phyloP scores from a whole-genome alignment of 2,888 invertebrate species.

The Halictus quadricinctus region DNA sequence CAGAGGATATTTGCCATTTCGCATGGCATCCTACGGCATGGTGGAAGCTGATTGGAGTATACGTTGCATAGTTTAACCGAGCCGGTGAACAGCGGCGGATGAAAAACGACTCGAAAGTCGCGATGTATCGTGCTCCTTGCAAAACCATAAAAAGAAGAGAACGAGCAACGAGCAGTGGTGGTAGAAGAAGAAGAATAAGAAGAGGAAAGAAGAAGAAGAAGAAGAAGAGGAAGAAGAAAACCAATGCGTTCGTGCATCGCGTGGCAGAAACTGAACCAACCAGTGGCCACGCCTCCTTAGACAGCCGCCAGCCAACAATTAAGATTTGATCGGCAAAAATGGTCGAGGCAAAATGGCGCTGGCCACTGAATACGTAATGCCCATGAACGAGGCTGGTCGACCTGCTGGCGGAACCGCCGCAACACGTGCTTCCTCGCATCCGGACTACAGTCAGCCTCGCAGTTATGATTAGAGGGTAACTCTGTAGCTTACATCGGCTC shows the following conservation, averaged over 20 bases:
- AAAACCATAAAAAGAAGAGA: constrained; percentile 14
- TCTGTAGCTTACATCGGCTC: constrained; percentile 35
- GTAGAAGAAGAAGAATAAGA: constrained; percentile 16
- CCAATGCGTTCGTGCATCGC: constrained; percentile 81
- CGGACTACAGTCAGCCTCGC: constrained; percentile 56
- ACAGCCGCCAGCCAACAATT: constrained; percentile 83
- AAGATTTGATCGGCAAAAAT: constrained; percentile 83
- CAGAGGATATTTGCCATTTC: constrained; percentile 55
- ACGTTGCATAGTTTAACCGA: constrained; percentile 63
- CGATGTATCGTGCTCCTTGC: constrained; percentile 52
- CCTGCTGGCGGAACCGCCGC: constrained; percentile 57
- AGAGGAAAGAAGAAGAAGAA: constrained; percentile 35
- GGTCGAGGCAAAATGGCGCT: constrained; percentile 82
- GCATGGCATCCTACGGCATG: constrained; percentile 25
- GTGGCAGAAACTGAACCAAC: constrained; percentile 81
- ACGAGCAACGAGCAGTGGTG: background rate
- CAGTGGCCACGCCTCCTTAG: constrained; percentile 81
- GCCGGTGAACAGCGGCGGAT: constrained; percentile 56
- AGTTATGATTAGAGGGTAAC: constrained; percentile 60
- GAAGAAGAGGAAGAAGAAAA: constrained; percentile 71
- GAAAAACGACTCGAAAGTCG: constrained; percentile 50
- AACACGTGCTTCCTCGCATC: constrained; percentile 62
- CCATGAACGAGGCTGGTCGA: constrained; percentile 61
- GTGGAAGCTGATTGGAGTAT: constrained; percentile 73
- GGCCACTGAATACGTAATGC: constrained; percentile 81